A percentile compares a stretch with the other conserved stretches of the same genome.
Evolutionary conservation across 92 coral and sea anemone genomes (phyloP).

Genomic region (Bergia sp.): DNA sequence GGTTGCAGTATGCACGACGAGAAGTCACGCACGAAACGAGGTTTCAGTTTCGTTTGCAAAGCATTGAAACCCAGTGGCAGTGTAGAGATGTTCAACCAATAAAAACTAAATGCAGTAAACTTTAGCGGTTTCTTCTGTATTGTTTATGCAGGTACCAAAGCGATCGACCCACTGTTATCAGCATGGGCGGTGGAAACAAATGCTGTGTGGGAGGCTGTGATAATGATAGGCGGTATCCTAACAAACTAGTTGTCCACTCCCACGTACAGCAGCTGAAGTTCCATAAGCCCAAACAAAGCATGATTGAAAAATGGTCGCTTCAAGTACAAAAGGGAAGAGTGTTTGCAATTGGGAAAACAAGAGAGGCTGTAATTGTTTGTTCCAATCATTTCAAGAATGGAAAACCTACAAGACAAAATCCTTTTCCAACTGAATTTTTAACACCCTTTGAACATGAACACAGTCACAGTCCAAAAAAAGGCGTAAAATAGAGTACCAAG

Average conservation of each 20-base stretch:
- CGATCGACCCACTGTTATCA: conserved; percentile 27
- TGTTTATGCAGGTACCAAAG: conserved; percentile 17
- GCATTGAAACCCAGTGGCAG: conserved; percentile 16
- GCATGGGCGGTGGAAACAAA: conserved; percentile 41
- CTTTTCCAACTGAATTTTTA: no score
- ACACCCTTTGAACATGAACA: conserved; percentile 24
- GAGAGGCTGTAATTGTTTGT: conserved; percentile 25
- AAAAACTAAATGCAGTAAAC: conserved; percentile 5
- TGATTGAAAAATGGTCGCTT: conserved; percentile 28
- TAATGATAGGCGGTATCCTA: conserved; percentile 36
- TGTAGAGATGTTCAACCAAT: no score
- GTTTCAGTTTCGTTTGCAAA: conserved; percentile 1
- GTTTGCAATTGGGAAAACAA: conserved; percentile 16
- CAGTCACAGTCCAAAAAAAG: conserved; percentile 16
- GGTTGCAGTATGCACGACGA: no score
- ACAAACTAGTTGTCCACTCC: conserved; percentile 27
- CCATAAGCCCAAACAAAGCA: conserved; percentile 43
- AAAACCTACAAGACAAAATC: conserved; percentile 29
- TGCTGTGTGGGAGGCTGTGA: conserved; percentile 46
- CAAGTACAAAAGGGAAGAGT: conserved; percentile 25
- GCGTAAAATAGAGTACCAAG: no score
- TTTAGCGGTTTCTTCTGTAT: conserved; percentile 23
- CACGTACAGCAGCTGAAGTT: conserved; percentile 43
- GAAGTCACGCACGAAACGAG: conserved; percentile 7
- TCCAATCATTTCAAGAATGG: conserved; percentile 30